These are phyloP conservation scores for Noturus placidus DNA, from an alignment of 2,113 vertebrate genomes.

Conservation along the genomic window DNA sequence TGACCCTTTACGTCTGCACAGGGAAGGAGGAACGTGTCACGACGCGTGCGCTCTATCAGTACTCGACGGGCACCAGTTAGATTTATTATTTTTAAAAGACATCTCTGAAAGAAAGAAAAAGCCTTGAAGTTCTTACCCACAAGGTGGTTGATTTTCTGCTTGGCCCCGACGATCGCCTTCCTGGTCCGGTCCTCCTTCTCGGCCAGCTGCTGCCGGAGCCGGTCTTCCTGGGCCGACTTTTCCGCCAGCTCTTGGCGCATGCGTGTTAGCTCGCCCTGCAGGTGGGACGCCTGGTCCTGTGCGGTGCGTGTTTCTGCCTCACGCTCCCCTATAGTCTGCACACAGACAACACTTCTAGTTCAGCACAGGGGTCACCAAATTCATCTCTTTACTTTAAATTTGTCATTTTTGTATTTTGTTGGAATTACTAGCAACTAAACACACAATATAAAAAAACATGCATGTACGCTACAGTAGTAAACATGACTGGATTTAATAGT, in stretches of 20 bases:
- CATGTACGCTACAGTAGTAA: neutral
- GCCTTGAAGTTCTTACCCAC: constrained; percentile 66
- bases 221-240: constrained; percentile 82
- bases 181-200: constrained; percentile 95
- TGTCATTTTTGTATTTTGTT: too few relatives aligned
- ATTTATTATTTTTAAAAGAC: neutral
- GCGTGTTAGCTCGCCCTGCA: constrained; percentile 81
- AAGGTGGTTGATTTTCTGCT: constrained; percentile 89
- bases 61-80: neutral
- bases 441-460: neutral
- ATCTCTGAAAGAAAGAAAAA: neutral
- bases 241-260: constrained; percentile 90
- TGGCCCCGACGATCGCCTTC: constrained; percentile 86
- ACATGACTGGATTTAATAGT: neutral
- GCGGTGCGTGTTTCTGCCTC: constrained; percentile 79
- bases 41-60: neutral
- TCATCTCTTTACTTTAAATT: neutral
- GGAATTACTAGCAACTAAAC: neutral
- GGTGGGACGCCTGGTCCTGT: constrained; percentile 82
- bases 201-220: constrained; percentile 84
- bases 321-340: constrained; percentile 81
- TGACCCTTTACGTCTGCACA: constrained; percentile 82
- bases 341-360: neutral
- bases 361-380: neutral
- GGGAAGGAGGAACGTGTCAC: neutral